These are phyloP conservation scores for Bunonema sp. DNA, from an alignment of 2,888 invertebrate genomes.

Conservation along the genomic window DNA sequence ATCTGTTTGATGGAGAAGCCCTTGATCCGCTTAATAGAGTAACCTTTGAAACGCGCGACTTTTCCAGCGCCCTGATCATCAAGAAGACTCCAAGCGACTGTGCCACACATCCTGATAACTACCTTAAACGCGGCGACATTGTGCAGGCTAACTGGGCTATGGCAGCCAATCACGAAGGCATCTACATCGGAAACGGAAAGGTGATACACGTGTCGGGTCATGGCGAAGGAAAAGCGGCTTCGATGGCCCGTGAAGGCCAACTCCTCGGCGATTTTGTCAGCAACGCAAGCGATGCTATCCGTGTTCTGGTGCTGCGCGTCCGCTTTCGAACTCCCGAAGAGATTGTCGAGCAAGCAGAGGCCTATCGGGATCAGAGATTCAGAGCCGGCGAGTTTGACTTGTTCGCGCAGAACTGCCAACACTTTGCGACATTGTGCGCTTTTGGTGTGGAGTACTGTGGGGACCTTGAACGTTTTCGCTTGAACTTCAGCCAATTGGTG, in stretches of 20 bases:
- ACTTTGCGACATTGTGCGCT: slow-evolving; percentile 1
- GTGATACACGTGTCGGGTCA: slow-evolving; percentile 3
- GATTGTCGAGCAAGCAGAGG: not conserved
- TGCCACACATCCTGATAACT: not conserved
- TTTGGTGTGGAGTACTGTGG: too few relatives aligned
- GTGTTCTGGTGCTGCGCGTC: slow-evolving; percentile 1
- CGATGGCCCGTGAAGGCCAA: slow-evolving; percentile 1
- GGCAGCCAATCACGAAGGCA: not conserved
- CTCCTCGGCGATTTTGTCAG: slow-evolving; percentile 1
- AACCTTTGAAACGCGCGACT: too few relatives aligned
- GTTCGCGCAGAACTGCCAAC: not conserved
- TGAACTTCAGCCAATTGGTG: too few relatives aligned
- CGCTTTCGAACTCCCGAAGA: slow-evolving; percentile 4
- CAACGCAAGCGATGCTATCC: not conserved
- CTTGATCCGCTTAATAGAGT: too few relatives aligned
- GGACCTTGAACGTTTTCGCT: too few relatives aligned
- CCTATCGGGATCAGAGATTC: not conserved
- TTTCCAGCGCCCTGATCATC: too few relatives aligned
- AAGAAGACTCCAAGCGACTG: slow-evolving; percentile 2
- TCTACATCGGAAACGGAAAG: slow-evolving; percentile 2
- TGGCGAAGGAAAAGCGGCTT: slow-evolving; percentile 1
- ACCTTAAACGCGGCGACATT: slow-evolving; percentile 1
- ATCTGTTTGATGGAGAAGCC: too few relatives aligned
- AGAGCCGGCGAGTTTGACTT: slow-evolving; percentile 1
- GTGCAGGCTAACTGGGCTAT: not conserved